Evolutionary conservation across 2,113 vertebrate species (phyloP), one percentile per base, ranked within the genome.

Genomic region (Serinus canaria): DNA sequence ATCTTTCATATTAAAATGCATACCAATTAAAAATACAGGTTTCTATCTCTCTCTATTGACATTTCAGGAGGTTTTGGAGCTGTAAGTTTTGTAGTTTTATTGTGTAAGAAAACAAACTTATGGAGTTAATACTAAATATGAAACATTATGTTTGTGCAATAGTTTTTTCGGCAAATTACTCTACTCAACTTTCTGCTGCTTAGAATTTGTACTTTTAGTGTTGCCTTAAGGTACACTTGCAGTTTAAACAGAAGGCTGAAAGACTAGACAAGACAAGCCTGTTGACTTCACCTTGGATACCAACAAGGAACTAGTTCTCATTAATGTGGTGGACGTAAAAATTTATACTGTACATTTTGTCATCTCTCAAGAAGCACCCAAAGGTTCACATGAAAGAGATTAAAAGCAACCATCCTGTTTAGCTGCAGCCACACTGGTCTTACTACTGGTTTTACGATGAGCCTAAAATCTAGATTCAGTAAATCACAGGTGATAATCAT

Each of bases 331-430:
- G 14, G 41, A 96, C 21, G 39, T 33, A 56, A 69, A 80, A 52
- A 58, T 37, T 46, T 58, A 15, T 2, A 27, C 16, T 0, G 0
- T 9, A 11, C 3, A 3, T 67, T 87, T 55, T 76, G 47, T 44
- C 46, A 24, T 15, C 8, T 87, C 64, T 59, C 60, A 60, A 60
- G 62, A 85, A 73, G 33, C 1, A 11, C 16, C 24, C 7, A 53
- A 43, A 4, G 25, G n/a, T 24, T 79, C 64, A n/a, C 25, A 30
- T 3, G 30, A 64, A 90, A 49, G 23, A 35, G 50, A 83, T 6
- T 9, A 52, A 81, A 52, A 82, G 39, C 37, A 82, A 49, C 31
- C 41, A 62, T 84, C 52, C 55, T 33, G 19, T 39, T 58, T 22
- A 94, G 47, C 64, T 70, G 62, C 69, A 82, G 49, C 16, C 59